Evolutionary conservation across 2,797 vertebrate species (phyloP), one percentile per base, ranked within the genome.

Genomic region (Cynopterus sphinx): DNA sequence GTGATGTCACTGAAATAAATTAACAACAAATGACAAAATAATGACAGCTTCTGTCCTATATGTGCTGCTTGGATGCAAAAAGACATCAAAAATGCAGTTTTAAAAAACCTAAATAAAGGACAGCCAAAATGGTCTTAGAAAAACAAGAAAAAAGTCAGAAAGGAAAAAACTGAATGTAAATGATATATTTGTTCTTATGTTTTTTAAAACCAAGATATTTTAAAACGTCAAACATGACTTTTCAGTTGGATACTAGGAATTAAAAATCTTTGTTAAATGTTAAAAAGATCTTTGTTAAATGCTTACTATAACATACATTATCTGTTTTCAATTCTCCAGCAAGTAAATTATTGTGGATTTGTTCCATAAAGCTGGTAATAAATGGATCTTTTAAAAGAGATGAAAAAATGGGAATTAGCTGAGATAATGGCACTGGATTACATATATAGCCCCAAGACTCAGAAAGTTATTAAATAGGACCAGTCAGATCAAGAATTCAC

Each of bases 21-120:
- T 55, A 84, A 90, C 70, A 84, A 79, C 28, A 43, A 81, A 26
- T 55, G n/a, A 88, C 51, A 65, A 13, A 46, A 53, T 71, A 91
- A 49, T 95, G 87, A 59, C 73, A 93, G 67, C 11, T 46, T 93
- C 63, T 87, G 33, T 13, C 15, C 55, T 12, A 2, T 13, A 6
- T 51, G 22, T 21, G 11, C 36, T 70, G 5, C 39, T 57, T 75
- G 9, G 7, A 78, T 82, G n/a, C 61, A 22, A 71, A 86, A 92
- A 74, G 13, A 84, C 31, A 31, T 65, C 78, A 85, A 71, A 95
- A 93, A 65, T 0, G 7, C 24, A 49, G 65, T 51, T 49, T 75
- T 93, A 89, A 57, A 59, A 81, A 96, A 85, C 26, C 2, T 49
- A 90, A 91, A 91, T 55, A 94, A 74, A 79, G 74, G 63, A 55